A percentile compares a stretch with the other conserved stretches of the same genome.
phyloP scores from a whole-genome alignment of 2,888 invertebrate species.

The Apamea sordens region DNA sequence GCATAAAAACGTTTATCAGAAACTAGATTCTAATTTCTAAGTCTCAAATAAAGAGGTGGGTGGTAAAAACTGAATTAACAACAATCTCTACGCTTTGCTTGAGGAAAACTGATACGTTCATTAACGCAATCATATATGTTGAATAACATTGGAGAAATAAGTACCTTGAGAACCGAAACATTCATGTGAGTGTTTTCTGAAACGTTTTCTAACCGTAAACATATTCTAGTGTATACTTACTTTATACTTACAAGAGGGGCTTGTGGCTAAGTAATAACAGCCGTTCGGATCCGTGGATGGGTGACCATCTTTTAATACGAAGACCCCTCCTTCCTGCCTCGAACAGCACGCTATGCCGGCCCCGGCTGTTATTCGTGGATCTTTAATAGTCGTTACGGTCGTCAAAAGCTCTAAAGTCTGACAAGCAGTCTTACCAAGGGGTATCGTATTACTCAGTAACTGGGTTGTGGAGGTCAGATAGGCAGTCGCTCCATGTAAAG shows the following conservation, averaged over 20 bases:
- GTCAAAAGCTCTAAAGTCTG: too few species aligned
- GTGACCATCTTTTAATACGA: background rate
- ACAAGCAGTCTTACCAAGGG: too few species aligned
- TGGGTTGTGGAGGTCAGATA: too few species aligned
- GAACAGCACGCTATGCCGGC: too few species aligned
- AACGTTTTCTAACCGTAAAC: slow-evolving; percentile 32
- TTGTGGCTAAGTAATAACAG: background rate
- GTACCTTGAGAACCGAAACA: slow-evolving; percentile 43
- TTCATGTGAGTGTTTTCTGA: slow-evolving; percentile 4
- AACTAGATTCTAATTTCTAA: background rate
- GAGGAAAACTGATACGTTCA: background rate
- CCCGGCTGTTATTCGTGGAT: background rate
- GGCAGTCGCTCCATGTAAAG: background rate
- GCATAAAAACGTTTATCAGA: background rate
- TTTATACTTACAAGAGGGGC: background rate
- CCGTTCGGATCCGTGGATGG: background rate
- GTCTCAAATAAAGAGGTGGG: background rate
- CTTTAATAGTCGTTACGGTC: too few species aligned
- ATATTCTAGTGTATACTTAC: background rate
- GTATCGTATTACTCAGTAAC: too few species aligned
- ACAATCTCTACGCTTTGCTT: background rate
- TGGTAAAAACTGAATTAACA: background rate
- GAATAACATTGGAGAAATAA: slow-evolving; percentile 27
- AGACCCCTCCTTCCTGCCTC: too few species aligned
- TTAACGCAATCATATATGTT: slow-evolving; percentile 28